Evolutionary conservation across 2,797 vertebrate species (phyloP).

Genomic region (Pipistrellus kuhlii): DNA sequence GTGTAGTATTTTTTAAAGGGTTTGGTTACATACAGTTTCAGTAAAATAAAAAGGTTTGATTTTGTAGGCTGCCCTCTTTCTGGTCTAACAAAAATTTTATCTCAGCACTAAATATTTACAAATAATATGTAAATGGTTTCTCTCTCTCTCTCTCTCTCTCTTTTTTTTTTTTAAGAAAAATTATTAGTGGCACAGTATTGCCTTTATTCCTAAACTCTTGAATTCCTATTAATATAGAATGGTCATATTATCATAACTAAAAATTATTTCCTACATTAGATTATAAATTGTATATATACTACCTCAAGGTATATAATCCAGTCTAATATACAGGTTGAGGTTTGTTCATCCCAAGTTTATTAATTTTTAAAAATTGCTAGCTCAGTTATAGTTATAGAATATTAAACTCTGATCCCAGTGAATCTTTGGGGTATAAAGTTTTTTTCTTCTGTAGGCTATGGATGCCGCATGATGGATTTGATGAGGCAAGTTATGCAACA

Average conservation of each 20-base stretch:
- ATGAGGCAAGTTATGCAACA: constrained; percentile 1
- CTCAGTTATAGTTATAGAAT: not conserved
- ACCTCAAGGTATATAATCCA: not conserved
- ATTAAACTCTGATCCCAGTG: not conserved
- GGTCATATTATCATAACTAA: constrained; percentile 24
- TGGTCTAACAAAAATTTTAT: constrained; percentile 27
- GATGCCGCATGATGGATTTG: not conserved
- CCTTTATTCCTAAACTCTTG: constrained; percentile 31
- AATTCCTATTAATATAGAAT: constrained; percentile 42
- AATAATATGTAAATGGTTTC: not conserved
- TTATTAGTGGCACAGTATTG: not conserved
- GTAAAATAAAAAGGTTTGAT: not conserved
- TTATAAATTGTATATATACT: not conserved
- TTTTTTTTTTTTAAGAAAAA: constrained; percentile 10
- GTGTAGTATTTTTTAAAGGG: not conserved
- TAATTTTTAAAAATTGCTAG: constrained; percentile 18
- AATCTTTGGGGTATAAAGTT: not conserved
- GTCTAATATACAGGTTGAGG: not conserved
- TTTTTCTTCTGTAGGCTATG: not conserved
- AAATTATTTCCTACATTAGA: constrained; percentile 22
- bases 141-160: not conserved
- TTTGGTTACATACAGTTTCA: constrained; percentile 22
- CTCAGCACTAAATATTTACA: constrained; percentile 43
- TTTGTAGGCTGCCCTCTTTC: not conserved
- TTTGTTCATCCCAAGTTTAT: constrained; percentile 23